Evolutionary conservation across 1,140 invertebrate species (phyloP), one percentile per base, ranked within the genome.

Genomic region (Meloidogyne exigua): DNA sequence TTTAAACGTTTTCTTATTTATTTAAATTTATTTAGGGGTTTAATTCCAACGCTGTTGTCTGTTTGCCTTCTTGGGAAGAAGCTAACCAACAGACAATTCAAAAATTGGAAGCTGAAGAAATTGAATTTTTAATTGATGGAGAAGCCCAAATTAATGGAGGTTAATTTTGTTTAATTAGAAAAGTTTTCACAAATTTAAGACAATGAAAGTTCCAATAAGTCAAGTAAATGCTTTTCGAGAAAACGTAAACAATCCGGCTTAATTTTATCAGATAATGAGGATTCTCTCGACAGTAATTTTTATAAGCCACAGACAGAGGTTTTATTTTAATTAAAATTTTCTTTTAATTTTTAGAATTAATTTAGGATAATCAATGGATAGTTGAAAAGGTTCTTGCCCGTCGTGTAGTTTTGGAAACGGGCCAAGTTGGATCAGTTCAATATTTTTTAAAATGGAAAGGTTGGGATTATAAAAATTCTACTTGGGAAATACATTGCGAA

Each of bases 391-490:
- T 68, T 18, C 32, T 69, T 68, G 32, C 28, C 13, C 62, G 71
- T 1, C 75, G 49, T 44, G 62, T 32, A 25, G 63, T 39, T 9
- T 36, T 67, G 21, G 23, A 39, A 32, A n/a, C 2, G 0, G 0
- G 15, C 12, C 13, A 10, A n/a, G n/a, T 11, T 9, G 25, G 42
- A 25, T 28, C 9, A 4, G 9, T 75, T 23, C 44, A 79, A 68
- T 79, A 75, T 76, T 42, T 79, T 12, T 26, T 79, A 15, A 79
- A 79, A 23, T 79, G 78, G 78, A 72, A 73, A 23, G 69, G 69
- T 2, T 79, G 68, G 62, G 25, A 12, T 23, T 79, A 80, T 63
- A 57, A 21, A 18, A 11, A 57, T 21, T 81, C 63, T 18, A 73
- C 77, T 0, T 79, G 78, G 78, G 78, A 79, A 36, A 68, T 32